Evolutionary conservation across 2,797 vertebrate species (phyloP), one percentile per base, ranked within the genome.

Genomic region (Tenualosa ilisha): DNA sequence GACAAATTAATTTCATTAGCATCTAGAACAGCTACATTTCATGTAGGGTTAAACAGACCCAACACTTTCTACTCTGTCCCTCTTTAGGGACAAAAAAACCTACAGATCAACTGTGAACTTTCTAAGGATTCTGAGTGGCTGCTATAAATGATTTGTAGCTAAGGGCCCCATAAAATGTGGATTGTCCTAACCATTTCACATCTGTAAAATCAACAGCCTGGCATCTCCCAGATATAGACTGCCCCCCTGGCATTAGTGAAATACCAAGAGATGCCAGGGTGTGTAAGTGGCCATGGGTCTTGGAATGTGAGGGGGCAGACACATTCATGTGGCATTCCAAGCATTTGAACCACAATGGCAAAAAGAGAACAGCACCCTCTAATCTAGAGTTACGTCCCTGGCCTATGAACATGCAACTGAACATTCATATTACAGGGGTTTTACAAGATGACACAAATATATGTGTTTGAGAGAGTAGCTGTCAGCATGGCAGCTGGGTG

Each of bases 301-400:
- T 40, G 72, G 31, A 22, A 37, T 7, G 31, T 72, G 72, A 3
- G 40, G 72, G 26, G 26, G 37, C 20, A 79, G 40, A 46, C 72
- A 79, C 7, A 22, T 79, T 46, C 17, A 31, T 79, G 72, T 43
- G 72, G 72, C 72, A 79, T 79, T 79, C 72, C 37, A 79, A 43
- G 17, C 72, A 79, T 79, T 79, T 79, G 0, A 15, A 43, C 72
- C 15, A 11, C 68, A 79, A 79, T 9, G 11, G 50, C 37, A 79
- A 13, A 20, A 46, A 43, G 72, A 24, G 11, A 15, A 37, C 20
- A 59, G 8, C 24, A 31, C 26, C 26, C n/a, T 26, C 24, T 31
- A 7, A 65, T 65, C 1, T 26, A 68, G 26, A 37, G 31, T 31
- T 15, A 37, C 11, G 2, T 13, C 11, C 12, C 26, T 68, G 65